Evolutionary conservation across 2,113 vertebrate genomes (phyloP).

Genomic region (Physeter macrocephalus): DNA sequence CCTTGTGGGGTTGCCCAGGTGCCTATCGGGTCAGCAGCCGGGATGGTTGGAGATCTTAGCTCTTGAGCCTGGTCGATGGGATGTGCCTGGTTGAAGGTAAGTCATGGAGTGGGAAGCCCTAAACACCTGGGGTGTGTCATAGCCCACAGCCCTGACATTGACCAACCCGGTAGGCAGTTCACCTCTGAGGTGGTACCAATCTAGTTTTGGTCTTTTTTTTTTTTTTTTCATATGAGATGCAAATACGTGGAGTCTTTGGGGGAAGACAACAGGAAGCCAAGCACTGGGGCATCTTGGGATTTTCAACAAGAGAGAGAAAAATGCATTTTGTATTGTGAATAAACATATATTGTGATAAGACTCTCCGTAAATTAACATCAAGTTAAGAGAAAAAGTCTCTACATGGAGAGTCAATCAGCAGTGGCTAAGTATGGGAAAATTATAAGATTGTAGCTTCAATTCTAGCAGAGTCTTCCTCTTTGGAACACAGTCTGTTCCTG

Average conservation of each 20-base stretch:
- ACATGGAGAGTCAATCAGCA: background rate
- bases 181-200: background rate
- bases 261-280: background rate
- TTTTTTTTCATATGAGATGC: background rate
- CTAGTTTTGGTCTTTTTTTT: background rate
- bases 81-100: background rate
- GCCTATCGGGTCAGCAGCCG: background rate
- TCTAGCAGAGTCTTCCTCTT: background rate
- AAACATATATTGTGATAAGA: background rate
- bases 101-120: background rate
- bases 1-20: background rate
- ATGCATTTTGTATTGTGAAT: background rate
- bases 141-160: background rate
- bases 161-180: background rate
- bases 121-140: accelerated
- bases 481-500: background rate
- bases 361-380: background rate
- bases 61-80: background rate
- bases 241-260: background rate
- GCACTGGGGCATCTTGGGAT: background rate
- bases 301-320: background rate
- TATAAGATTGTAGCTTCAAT: background rate
- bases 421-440: background rate
- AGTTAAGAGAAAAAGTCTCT: background rate
- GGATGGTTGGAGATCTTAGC: background rate